Conservation (phyloP, 2,113 vertebrate species). For the Solenodon paradoxus region DNA sequence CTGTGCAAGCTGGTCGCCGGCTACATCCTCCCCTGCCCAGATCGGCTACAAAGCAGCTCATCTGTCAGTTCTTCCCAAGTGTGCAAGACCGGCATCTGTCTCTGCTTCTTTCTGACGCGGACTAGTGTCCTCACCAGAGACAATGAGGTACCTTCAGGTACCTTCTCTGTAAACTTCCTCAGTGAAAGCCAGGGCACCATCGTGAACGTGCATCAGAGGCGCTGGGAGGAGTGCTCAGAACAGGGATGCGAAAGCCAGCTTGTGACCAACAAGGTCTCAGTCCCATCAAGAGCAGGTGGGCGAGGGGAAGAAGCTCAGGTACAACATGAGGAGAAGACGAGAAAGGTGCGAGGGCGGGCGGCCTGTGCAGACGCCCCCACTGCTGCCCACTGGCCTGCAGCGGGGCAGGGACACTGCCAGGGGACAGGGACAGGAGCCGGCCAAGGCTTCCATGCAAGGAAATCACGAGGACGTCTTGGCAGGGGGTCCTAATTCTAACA, state of each 20-base stretch:
- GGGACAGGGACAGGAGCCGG: neutral
- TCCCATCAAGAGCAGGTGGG: neutral
- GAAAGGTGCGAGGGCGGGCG: neutral
- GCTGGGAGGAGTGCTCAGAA: too few relatives aligned
- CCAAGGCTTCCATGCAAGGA: neutral
- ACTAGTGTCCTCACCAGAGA: conserved; percentile 41
- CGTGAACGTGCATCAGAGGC: neutral
- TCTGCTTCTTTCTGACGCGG: too few relatives aligned
- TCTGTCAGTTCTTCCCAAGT: conserved; percentile 42
- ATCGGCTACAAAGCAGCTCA: too few relatives aligned
- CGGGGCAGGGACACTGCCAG: neutral
- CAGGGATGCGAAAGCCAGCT: too few relatives aligned
- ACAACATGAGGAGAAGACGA: neutral
- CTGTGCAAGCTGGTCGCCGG: too few relatives aligned
- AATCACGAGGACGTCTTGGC: neutral
- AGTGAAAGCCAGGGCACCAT: neutral
- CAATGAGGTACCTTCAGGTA: conserved; percentile 37
- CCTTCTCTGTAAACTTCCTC: neutral
- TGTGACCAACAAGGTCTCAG: too few relatives aligned
- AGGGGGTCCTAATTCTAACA: neutral
- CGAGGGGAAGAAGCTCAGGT: neutral
- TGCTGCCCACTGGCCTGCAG: neutral
- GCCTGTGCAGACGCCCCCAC: neutral
- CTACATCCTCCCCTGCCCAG: too few relatives aligned
- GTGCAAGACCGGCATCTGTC: conserved; percentile 11